These are phyloP conservation scores for Sarcophaga rosellei DNA, from an alignment of 2,888 invertebrate genomes.

Conservation along the genomic window DNA sequence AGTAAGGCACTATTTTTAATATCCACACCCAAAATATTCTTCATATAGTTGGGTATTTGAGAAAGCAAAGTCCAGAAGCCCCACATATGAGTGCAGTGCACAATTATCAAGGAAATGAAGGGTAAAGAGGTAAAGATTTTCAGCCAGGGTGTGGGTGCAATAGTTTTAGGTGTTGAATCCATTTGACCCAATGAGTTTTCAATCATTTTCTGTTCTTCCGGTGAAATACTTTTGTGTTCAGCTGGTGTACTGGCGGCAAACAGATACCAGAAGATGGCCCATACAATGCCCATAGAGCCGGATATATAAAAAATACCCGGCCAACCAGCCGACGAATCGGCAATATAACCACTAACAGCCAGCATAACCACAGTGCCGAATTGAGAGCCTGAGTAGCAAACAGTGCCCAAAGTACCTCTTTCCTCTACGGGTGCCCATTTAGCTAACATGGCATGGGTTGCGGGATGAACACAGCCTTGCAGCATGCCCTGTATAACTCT, in stretches of 20 bases:
- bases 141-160: constrained; percentile 86
- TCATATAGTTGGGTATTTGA: constrained; percentile 91
- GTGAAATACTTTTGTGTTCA: constrained; percentile 84
- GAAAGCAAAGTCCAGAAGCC: constrained; percentile 92
- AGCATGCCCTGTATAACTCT: constrained; percentile 86
- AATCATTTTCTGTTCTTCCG: constrained; percentile 86
- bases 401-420: constrained; percentile 85
- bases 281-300: constrained; percentile 84
- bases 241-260: constrained; percentile 87
- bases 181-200: constrained; percentile 84
- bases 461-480: constrained; percentile 87
- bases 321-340: constrained; percentile 88
- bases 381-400: constrained; percentile 88
- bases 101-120: constrained; percentile 88
- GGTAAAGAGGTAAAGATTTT: constrained; percentile 88
- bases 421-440: constrained; percentile 88
- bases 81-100: constrained; percentile 88
- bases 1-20: constrained; percentile 87
- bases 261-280: constrained; percentile 85
- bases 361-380: constrained; percentile 91
- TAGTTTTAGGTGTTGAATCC: constrained; percentile 73
- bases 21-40: constrained; percentile 86
- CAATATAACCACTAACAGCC: constrained; percentile 87
- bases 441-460: constrained; percentile 86
- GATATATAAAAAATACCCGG: constrained; percentile 89